Evolutionary conservation across 2,797 vertebrate species (phyloP), one percentile per base, ranked within the genome.

Genomic region (Fistularia tabacaria): DNA sequence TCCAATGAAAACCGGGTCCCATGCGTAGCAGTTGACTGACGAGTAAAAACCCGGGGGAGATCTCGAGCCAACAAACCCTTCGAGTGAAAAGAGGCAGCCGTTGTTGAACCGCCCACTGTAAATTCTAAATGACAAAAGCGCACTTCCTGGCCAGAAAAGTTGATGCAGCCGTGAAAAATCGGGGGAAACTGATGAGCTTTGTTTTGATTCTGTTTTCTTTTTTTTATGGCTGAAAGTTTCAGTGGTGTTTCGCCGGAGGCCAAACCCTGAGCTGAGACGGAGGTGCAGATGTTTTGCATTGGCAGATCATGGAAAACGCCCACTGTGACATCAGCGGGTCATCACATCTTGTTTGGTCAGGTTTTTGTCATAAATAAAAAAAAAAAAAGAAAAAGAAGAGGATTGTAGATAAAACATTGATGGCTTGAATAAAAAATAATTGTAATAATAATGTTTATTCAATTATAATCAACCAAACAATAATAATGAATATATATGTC

Each of bases 201-300:
- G n/a, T 36, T 46, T 62, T 50, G 49, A n/a, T n/a, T n/a, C n/a
- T n/a, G n/a, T n/a, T n/a, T n/a, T n/a, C n/a, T n/a, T n/a, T n/a
- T n/a, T n/a, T n/a, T 38, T 9, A 54, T 53, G 8, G 59, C 39
- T 37, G 0, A n/a, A n/a, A n/a, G n/a, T 40, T 59, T 36, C 5
- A 1, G 14, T 15, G 7, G 9, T 25, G 25, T 25, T 25, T 25
- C 25, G 14, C 37, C 56, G 11, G 4, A 61, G 8, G 15, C 60
- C 52, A 48, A 25, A n/a, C 10, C 46, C n/a, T 25, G 3, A 6
- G 3, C 8, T 10, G 37, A 49, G 60, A 71, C 37, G 64, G 68
- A 39, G 65, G 45, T 38, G 40, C 64, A 70, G 51, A 68, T 71
- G 54, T 69, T 71, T 41, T 13, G 6, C 36, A 45, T 0, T 48